These are phyloP conservation scores for Muntiacus reevesi DNA, from an alignment of 2,113 vertebrate genomes.

Conservation along the genomic window DNA sequence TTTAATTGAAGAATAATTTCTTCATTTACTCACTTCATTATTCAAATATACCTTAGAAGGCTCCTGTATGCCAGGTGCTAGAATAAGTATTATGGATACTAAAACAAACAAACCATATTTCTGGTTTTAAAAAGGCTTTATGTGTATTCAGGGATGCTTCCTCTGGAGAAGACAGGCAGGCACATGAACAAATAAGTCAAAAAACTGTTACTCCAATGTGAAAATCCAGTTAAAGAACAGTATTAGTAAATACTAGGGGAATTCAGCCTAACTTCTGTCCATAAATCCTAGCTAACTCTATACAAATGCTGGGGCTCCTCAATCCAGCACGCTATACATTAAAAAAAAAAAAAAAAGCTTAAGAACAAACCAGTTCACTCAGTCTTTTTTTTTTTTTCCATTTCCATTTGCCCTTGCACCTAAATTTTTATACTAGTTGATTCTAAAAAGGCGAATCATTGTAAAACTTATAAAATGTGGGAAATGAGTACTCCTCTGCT, in stretches of 20 bases:
- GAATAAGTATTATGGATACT: neutral
- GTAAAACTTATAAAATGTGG: conserved; percentile 15
- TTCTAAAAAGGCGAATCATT: neutral
- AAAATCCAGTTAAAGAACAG: neutral
- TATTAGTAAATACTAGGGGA: neutral
- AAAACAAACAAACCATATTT: neutral
- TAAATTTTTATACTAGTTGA: neutral
- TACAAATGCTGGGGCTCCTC: too few species aligned
- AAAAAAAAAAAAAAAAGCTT: neutral
- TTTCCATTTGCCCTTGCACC: neutral
- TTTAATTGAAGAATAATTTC: neutral
- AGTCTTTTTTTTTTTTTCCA: neutral
- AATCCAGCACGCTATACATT: neutral
- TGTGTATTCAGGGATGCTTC: neutral
- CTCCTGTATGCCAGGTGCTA: neutral
- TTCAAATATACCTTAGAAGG: neutral
- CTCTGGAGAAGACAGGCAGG: too few species aligned
- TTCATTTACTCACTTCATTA: neutral
- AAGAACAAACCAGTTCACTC: neutral
- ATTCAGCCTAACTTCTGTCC: neutral
- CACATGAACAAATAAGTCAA: neutral
- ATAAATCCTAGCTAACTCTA: neutral
- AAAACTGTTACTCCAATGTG: neutral
- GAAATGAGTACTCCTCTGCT: neutral
- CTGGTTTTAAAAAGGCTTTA: neutral